Percentiles rank a stretch among this genome's conserved stretches.
These are phyloP conservation scores for Melanaphis sacchari DNA, from an alignment of 1,140 invertebrate species.

Conservation along the genomic window DNA sequence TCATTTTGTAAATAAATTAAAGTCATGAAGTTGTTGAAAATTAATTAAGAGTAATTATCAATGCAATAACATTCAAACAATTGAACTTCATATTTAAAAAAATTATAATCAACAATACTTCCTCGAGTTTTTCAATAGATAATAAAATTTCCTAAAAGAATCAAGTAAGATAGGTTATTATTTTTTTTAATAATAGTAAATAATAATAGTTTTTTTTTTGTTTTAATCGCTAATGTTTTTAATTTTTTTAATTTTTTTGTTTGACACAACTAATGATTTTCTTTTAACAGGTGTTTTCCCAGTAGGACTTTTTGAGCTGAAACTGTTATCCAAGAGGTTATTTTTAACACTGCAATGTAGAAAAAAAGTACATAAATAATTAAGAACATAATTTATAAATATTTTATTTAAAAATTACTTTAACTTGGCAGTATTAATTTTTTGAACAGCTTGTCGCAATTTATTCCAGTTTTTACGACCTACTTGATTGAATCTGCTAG, in stretches of 20 bases:
- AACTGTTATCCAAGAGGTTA: background rate
- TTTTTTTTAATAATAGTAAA: background rate
- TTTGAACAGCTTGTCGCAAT: slow-evolving; percentile 3
- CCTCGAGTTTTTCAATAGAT: background rate
- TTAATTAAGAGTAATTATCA: background rate
- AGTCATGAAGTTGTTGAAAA: background rate
- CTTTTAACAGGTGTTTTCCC: slow-evolving; percentile 30
- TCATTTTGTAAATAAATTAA: background rate
- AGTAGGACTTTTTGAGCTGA: background rate
- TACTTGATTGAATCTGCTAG: slow-evolving; percentile 36
- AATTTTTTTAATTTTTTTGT: slow-evolving; percentile 57
- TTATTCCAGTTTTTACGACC: slow-evolving; percentile 45
- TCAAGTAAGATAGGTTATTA: background rate
- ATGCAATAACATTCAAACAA: background rate
- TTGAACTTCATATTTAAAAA: background rate
- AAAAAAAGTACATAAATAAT: background rate
- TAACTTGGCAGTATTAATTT: slow-evolving; percentile 3
- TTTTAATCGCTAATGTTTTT: slow-evolving; percentile 30
- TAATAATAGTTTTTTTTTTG: background rate
- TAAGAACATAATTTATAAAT: too few species aligned
- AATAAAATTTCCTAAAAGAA: background rate
- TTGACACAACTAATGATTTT: slow-evolving; percentile 50
- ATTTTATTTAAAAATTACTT: slow-evolving; percentile 7
- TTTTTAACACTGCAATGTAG: slow-evolving; percentile 1
- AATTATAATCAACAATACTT: background rate